These are phyloP conservation scores for Chaetoderma sp. DNA, from an alignment of 2,888 invertebrate genomes.

Conservation along the genomic window DNA sequence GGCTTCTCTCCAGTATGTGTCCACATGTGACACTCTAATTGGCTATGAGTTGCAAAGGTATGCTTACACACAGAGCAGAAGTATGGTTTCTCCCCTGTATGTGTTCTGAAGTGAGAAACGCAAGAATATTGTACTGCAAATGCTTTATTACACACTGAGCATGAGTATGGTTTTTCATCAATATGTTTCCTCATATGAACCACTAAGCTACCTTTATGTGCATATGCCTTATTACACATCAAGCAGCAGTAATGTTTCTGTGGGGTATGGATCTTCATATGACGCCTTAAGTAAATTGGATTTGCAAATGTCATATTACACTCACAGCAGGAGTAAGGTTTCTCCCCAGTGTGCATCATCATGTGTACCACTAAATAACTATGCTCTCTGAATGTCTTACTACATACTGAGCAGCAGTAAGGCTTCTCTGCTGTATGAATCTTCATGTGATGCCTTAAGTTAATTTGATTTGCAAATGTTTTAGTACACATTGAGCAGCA, in stretches of 20 bases:
- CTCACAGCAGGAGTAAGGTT: conserved; percentile 38
- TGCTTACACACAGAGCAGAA: conserved; percentile 39
- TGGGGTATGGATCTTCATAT: conserved; percentile 37
- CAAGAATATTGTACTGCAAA: conserved; percentile 38
- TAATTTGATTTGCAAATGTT: neutral
- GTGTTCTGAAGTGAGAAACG: conserved; percentile 36
- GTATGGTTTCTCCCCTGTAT: conserved; percentile 37
- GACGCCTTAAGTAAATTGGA: conserved; percentile 38
- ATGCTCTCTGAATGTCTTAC: conserved; percentile 38
- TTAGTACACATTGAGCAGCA: neutral
- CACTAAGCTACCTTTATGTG: neutral
- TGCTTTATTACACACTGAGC: conserved; percentile 34
- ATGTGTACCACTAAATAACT: conserved; percentile 38
- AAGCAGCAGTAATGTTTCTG: conserved; percentile 36
- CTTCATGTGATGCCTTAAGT: conserved; percentile 30
- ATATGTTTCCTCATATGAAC: conserved; percentile 13
- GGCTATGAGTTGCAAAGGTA: conserved; percentile 34
- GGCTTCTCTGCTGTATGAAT: conserved; percentile 39
- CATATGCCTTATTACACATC: conserved; percentile 18
- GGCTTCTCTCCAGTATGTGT: conserved; percentile 37
- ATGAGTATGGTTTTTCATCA: conserved; percentile 22
- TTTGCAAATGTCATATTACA: conserved; percentile 43
- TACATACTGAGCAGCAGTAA: conserved; percentile 37
- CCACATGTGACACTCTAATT: conserved; percentile 37
- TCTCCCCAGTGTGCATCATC: conserved; percentile 41